These are phyloP conservation scores for Xiphophorus maculatus DNA, from an alignment of 2,113 vertebrate species.

Conservation along the genomic window DNA sequence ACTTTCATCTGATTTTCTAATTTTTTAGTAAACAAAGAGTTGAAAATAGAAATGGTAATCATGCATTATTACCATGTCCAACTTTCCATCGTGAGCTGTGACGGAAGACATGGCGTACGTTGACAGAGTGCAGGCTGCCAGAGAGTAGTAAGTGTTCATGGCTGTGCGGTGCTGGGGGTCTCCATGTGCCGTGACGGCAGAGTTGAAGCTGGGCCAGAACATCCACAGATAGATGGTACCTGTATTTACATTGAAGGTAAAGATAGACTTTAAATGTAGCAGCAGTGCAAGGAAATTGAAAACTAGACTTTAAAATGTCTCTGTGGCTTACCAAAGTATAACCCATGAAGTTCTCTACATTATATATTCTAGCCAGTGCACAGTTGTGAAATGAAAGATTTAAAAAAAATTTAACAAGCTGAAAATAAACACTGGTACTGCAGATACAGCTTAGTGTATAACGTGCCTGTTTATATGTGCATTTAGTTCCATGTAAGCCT, in stretches of 20 bases:
- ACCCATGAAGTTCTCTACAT: too few relatives aligned
- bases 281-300: not conserved
- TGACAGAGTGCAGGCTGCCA: slow-evolving; percentile 85
- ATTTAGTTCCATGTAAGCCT: too few relatives aligned
- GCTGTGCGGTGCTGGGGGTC: slow-evolving; percentile 84
- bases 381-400: too few relatives aligned
- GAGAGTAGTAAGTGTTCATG: slow-evolving; percentile 91
- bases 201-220: slow-evolving; percentile 97
- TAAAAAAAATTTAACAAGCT: too few relatives aligned
- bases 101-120: slow-evolving; percentile 83
- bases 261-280: not conserved
- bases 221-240: slow-evolving; percentile 94
- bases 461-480: too few relatives aligned
- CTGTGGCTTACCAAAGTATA: too few relatives aligned
- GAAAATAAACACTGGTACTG: not conserved
- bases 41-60: not conserved
- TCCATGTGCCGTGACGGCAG: slow-evolving; percentile 71
- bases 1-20: not conserved
- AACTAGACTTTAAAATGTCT: not conserved
- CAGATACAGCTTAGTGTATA: not conserved
- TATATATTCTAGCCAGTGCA: too few relatives aligned
- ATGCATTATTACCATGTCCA: slow-evolving; percentile 83
- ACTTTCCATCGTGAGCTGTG: slow-evolving; percentile 77
- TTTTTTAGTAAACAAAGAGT: not conserved
- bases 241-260: slow-evolving; percentile 40